phyloP scores from a whole-genome alignment of 2,888 invertebrate species.

The Dryobotodes eremita region DNA sequence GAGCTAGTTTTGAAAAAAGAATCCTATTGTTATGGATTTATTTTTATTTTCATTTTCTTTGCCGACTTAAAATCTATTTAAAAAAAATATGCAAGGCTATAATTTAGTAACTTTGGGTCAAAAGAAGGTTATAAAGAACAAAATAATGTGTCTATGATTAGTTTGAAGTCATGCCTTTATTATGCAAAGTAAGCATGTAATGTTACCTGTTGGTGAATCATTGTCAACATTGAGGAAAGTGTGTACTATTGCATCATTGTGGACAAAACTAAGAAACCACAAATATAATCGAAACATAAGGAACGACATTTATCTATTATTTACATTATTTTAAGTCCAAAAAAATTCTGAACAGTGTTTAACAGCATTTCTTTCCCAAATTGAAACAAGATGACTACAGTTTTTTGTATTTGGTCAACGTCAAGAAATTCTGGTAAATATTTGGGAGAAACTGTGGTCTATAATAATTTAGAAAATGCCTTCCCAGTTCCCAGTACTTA shows the following conservation, averaged over 20 bases:
- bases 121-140: neutral
- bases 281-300: constrained; percentile 3
- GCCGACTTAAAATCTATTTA: neutral
- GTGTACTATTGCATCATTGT: constrained; percentile 38
- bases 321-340: neutral
- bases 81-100: neutral
- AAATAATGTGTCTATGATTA: constrained; percentile 23
- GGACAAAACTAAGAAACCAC: constrained; percentile 49
- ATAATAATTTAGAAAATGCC: neutral
- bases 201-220: constrained; percentile 47
- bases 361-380: neutral
- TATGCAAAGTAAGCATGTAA: constrained; percentile 50
- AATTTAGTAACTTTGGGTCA: neutral
- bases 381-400: neutral
- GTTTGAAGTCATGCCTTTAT: constrained; percentile 23
- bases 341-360: neutral
- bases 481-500: too few relatives aligned
- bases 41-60: neutral
- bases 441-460: neutral
- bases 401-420: too few relatives aligned
- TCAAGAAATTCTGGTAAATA: neutral
- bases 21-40: too few relatives aligned
- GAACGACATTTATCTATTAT: neutral
- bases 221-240: constrained; percentile 44
- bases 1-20: neutral